Conservation (phyloP, 2,113 vertebrate genomes). For the Atractosteus spatula region DNA sequence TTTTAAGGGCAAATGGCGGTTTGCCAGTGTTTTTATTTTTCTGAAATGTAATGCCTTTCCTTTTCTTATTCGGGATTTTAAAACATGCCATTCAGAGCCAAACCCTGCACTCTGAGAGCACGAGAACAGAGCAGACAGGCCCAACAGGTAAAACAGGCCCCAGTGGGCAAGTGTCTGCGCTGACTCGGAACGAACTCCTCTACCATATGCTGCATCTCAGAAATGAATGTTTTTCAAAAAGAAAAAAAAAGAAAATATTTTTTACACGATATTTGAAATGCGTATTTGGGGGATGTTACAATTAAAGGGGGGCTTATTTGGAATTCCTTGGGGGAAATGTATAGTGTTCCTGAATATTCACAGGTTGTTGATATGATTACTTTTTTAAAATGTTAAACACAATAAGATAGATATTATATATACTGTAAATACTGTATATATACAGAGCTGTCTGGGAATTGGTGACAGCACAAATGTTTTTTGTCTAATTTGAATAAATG, state of each 20-base stretch:
- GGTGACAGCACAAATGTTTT: constrained; percentile 70
- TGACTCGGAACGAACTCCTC: constrained; percentile 60
- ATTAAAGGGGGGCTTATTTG: neutral
- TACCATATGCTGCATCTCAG: constrained; percentile 51
- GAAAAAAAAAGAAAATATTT: constrained; percentile 39
- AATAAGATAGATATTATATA: constrained; percentile 43
- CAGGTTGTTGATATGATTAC: constrained; percentile 39
- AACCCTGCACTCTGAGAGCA: constrained; percentile 27
- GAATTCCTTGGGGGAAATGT: constrained; percentile 19
- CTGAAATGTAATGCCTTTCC: constrained; percentile 9
- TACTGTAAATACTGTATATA: constrained; percentile 65
- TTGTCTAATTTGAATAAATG: constrained; percentile 67
- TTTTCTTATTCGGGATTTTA: constrained; percentile 28
- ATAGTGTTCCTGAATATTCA: constrained; percentile 55
- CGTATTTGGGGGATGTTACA: constrained; percentile 19
- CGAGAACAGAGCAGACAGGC: constrained; percentile 17
- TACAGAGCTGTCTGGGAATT: constrained; percentile 56
- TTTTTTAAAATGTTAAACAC: constrained; percentile 47
- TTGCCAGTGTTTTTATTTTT: constrained; percentile 22
- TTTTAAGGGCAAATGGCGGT: constrained; percentile 24
- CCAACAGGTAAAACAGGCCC: constrained; percentile 21
- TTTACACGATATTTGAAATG: constrained; percentile 50
- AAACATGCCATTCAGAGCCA: constrained; percentile 13
- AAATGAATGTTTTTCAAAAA: constrained; percentile 67
- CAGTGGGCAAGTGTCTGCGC: constrained; percentile 26